Percentiles rank a stretch among this genome's conserved stretches.
Conservation (phyloP, 1,140 invertebrate species). For the Thaumatotibia leucotreta region DNA sequence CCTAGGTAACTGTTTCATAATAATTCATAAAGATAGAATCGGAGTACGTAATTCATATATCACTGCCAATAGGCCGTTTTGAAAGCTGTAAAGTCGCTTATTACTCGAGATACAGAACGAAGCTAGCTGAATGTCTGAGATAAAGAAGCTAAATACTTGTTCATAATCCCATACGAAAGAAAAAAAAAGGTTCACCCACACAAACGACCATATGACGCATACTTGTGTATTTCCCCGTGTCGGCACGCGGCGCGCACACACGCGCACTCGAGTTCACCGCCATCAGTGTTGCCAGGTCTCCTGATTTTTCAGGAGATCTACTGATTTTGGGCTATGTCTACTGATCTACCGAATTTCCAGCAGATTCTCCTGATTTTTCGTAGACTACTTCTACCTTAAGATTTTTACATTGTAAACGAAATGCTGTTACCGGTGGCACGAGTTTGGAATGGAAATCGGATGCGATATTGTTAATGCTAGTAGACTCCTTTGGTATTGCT, state of each 20-base stretch:
- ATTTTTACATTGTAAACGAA: too few species aligned
- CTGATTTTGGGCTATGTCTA: too few species aligned
- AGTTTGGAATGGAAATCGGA: too few species aligned
- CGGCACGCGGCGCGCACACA: conserved; percentile 40
- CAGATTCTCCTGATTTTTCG: too few species aligned
- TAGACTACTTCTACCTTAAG: too few species aligned
- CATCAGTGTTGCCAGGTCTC: too few species aligned
- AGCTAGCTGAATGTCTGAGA: conserved; percentile 30
- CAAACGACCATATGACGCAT: conserved; percentile 34
- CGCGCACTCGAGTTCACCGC: conserved; percentile 51
- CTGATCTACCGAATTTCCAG: too few species aligned
- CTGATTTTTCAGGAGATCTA: too few species aligned
- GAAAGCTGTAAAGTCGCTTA: conserved; percentile 7
- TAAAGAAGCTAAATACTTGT: conserved; percentile 42
- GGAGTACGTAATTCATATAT: not conserved
- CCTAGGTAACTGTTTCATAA: not conserved
- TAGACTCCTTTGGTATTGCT: too few species aligned
- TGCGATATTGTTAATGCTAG: too few species aligned
- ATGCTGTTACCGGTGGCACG: too few species aligned
- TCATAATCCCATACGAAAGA: conserved; percentile 59
- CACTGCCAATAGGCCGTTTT: not conserved
- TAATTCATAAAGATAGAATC: not conserved
- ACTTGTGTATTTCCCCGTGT: conserved; percentile 35
- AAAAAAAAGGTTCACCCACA: conserved; percentile 53
- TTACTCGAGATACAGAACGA: conserved; percentile 6